Evolutionary conservation across 2,888 invertebrate genomes (phyloP), one percentile per base, ranked within the genome.

Genomic region (Pecten maximus): DNA sequence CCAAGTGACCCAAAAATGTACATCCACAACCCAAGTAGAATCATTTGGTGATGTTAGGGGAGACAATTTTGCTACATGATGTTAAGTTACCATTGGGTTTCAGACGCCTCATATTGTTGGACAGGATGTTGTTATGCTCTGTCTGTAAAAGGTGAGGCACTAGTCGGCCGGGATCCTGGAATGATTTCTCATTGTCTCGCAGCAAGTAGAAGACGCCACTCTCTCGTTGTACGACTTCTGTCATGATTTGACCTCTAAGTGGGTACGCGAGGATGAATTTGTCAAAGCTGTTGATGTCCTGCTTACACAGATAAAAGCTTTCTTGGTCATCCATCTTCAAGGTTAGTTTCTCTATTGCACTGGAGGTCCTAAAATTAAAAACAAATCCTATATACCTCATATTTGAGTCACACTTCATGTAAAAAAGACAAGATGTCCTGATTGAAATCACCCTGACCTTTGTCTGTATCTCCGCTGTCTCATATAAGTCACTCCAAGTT

Each of bases 271-370:
- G 87, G 35, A 60, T 60, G 60, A 74, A 89, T n/a, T 87, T 28
- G 40, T 91, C 89, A 40, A 88, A 89, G 15, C 10, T 54, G 0
- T 44, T 28, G 39, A 91, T 40, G 28, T 88, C 87, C 87, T 91
- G 90, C 39, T 90, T 91, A 28, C 90, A 87, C 6, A 91, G 89
- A 40, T 90, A 91, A 28, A 60, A 90, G 35, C 35, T 35, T 40
- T 91, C 89, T 23, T 89, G 86, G 2, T 74, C 48, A 35, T 60
- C n/a, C 35, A 90, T 60, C 35, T 48, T 89, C 16, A 40, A 60
- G 35, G 88, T 89, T 16, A 91, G 74, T 60, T 91, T 91, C 0
- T 54, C 48, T 2, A 89, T 86, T 19, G 90, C 91, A 88, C 50
- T 40, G 8, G 48, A 60, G 8, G 89, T 89, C 23, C 91, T 91